Percentiles rank a stretch among this genome's conserved stretches.
phyloP scores from a whole-genome alignment of 2,797 vertebrate genomes.

The Halcyon chelicuti region DNA sequence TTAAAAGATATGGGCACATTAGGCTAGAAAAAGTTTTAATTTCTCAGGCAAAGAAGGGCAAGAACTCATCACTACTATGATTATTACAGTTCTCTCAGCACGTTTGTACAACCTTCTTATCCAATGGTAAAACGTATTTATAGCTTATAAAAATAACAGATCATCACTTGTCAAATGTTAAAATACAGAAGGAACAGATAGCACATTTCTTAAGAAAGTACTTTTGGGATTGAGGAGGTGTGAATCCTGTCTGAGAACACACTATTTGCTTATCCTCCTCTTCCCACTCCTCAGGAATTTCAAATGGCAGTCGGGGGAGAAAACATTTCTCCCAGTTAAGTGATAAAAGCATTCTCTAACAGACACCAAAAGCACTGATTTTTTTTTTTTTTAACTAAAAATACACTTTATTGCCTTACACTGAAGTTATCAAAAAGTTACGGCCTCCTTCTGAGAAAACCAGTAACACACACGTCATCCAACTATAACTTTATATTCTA shows the following conservation, averaged over 20 bases:
- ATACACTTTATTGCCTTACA: neutral
- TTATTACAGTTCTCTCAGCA: neutral
- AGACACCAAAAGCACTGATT: neutral
- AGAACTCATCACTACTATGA: neutral
- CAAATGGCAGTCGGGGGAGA: neutral
- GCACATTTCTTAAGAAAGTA: conserved; percentile 27
- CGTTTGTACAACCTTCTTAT: conserved; percentile 5
- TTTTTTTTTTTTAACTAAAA: neutral
- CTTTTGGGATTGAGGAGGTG: conserved; percentile 1
- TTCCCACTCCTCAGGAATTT: conserved; percentile 20
- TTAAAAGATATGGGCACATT: neutral
- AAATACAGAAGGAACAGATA: conserved; percentile 29
- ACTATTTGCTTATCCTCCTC: conserved; percentile 36
- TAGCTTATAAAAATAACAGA: conserved; percentile 18
- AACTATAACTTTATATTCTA: neutral
- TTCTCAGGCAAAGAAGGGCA: neutral
- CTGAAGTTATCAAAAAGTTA: neutral
- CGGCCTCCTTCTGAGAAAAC: neutral
- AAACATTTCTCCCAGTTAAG: neutral
- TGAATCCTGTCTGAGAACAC: conserved; percentile 55
- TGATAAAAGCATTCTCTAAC: neutral
- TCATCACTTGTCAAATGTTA: conserved; percentile 38
- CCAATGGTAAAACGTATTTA: neutral
- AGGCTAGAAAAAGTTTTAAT: neutral
- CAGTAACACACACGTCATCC: neutral